Evolutionary conservation across 2,797 vertebrate species (phyloP).

Genomic region (Poliocrania exsul): DNA sequence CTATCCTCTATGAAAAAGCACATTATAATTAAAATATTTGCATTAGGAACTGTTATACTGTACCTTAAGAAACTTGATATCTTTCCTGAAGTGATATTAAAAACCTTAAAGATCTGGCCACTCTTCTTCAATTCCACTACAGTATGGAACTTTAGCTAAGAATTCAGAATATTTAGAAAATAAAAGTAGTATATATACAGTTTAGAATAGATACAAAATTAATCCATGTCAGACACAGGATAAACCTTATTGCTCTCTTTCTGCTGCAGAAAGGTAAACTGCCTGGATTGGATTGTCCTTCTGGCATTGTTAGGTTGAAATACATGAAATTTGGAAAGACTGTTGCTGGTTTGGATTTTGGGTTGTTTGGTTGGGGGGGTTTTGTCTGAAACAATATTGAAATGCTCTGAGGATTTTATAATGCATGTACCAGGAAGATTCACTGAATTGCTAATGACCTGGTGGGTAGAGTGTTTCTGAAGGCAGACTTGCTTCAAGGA

Average conservation of each 20-base stretch:
- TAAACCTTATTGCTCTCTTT: neutral
- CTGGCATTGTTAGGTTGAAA: neutral
- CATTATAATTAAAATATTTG: neutral
- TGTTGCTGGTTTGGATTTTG: neutral
- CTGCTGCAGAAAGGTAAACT: neutral
- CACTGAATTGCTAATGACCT: neutral
- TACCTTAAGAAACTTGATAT: neutral
- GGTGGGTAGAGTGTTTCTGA: neutral
- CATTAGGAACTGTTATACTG: neutral
- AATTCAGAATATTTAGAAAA: neutral
- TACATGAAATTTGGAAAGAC: neutral
- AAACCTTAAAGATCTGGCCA: neutral
- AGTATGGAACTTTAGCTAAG: neutral
- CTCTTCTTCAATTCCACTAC: neutral
- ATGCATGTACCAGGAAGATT: neutral
- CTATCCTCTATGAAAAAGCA: neutral
- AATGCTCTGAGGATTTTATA: neutral
- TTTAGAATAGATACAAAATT: neutral
- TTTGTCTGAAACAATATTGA: neutral
- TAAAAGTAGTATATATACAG: neutral
- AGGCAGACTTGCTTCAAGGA: neutral
- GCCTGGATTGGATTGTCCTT: neutral
- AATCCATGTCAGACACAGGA: neutral
- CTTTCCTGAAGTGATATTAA: neutral
- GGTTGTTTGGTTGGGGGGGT: neutral